Evolutionary conservation across 2,113 vertebrate genomes (phyloP).

Genomic region (Jaculus jaculus): DNA sequence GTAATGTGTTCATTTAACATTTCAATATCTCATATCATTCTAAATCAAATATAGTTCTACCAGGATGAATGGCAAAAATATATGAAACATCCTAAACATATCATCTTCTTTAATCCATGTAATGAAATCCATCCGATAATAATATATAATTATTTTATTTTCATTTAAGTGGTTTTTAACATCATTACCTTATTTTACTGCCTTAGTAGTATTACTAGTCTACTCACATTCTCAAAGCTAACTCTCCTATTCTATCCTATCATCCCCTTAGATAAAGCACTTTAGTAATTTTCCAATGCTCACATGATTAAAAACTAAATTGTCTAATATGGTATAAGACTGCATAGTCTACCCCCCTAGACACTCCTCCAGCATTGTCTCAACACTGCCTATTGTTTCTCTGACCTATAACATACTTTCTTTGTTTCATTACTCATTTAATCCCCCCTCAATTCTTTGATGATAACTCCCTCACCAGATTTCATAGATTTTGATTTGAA

Average conservation of each 20-base stretch:
- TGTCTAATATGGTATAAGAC: neutral
- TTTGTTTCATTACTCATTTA: neutral
- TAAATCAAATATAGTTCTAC: neutral
- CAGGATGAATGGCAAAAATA: neutral
- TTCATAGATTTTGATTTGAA: neutral
- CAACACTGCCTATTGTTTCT: neutral
- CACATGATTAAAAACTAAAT: neutral
- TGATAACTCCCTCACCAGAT: neutral
- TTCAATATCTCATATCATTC: neutral
- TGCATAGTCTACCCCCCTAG: neutral
- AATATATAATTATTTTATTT: neutral
- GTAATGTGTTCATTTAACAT: neutral
- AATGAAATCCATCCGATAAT: neutral
- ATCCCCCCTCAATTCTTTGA: neutral
- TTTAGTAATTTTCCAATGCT: neutral
- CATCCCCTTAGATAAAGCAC: neutral
- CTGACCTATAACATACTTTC: neutral
- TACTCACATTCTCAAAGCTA: neutral
- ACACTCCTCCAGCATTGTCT: neutral
- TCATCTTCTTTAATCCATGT: neutral
- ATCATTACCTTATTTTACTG: neutral
- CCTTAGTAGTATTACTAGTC: neutral
- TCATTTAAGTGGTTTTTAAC: neutral
- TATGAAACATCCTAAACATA: neutral
- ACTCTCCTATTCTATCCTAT: neutral